Base-by-base conservation (phyloP, 2,888 invertebrate genomes). In the Eupithecia centaureata region DNA sequence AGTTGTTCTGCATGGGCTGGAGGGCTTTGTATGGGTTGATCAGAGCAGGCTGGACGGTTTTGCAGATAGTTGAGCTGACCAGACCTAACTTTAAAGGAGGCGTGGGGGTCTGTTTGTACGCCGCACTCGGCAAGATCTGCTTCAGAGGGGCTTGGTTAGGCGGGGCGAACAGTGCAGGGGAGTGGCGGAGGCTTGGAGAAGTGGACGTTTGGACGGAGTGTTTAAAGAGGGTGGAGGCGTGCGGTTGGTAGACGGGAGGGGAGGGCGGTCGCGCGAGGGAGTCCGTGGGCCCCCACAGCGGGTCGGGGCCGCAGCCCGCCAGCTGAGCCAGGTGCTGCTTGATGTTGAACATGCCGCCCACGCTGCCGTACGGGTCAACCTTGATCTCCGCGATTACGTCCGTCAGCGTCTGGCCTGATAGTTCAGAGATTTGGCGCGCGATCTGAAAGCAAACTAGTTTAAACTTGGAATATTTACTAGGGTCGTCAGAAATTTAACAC, bases 341-440 rank as follows among this genome's bases (percentile, higher is more conserved):
- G 67, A 95, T 95, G 83, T 95, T 95, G 85, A 93, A 95, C 79
- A 95, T 94, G 62, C 95, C 95, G 3, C 94, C 95, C 22, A 94
- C 77, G 27, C 94, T 84, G 1, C 95, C 95, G 76, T 94, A 94
- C 0, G 94, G 94, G 66, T 95, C 94, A 0, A 90, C 88, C 62
- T 90, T 90, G 38, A 95, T 86, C 70, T 93, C 89, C 2, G 91
- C 85, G 28, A 91, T 88, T 8, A 95, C 87, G 56, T 92, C 92
- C 33, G 87, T 82, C 0, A 89, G 75, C 1, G 90, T 82, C 52
- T 91, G 84, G 10, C 92, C 84, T 70, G 91, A 83, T 2, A 94
- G 76, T 63, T 91, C 91, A 0, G 94, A 88, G 76, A 95, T 94
- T 79, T 95, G 90, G 61, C 81, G 83, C 82, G 87, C 89, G 61